phyloP scores from a whole-genome alignment of 2,888 invertebrate species.

The Lutraria lutraria region DNA sequence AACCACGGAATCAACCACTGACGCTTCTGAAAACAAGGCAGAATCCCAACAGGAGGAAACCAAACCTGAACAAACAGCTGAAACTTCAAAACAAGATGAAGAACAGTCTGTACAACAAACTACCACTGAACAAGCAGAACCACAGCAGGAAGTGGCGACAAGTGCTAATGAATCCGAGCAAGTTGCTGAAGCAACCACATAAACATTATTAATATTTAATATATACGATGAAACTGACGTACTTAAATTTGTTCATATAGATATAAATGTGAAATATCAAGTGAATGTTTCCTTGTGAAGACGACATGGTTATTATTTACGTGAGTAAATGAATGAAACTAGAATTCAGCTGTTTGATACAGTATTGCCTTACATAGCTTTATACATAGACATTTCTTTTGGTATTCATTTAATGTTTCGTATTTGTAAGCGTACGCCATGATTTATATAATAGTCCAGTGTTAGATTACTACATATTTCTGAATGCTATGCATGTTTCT shows the following conservation, averaged over 20 bases:
- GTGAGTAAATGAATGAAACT: background rate
- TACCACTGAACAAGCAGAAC: background rate
- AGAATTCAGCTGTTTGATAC: background rate
- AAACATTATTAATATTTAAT: background rate
- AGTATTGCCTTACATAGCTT: constrained; percentile 15
- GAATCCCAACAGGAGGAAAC: background rate
- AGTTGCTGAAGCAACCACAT: background rate
- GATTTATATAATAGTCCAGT: constrained; percentile 11
- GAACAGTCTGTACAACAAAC: background rate
- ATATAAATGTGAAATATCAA: background rate
- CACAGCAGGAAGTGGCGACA: background rate
- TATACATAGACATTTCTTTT: constrained; percentile 8
- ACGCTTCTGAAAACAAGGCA: background rate
- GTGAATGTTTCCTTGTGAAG: background rate
- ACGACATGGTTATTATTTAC: background rate
- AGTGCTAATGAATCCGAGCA: background rate
- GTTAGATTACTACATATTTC: background rate
- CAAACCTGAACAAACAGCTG: background rate
- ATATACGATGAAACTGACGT: background rate
- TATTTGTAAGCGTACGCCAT: background rate
- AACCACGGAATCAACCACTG: background rate
- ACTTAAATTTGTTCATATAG: background rate
- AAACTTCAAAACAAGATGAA: background rate
- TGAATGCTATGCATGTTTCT: constrained; percentile 11
- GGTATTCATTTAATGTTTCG: background rate